Evolutionary conservation across 2,888 invertebrate species (phyloP).

Genomic region (Latheticus oryzae): DNA sequence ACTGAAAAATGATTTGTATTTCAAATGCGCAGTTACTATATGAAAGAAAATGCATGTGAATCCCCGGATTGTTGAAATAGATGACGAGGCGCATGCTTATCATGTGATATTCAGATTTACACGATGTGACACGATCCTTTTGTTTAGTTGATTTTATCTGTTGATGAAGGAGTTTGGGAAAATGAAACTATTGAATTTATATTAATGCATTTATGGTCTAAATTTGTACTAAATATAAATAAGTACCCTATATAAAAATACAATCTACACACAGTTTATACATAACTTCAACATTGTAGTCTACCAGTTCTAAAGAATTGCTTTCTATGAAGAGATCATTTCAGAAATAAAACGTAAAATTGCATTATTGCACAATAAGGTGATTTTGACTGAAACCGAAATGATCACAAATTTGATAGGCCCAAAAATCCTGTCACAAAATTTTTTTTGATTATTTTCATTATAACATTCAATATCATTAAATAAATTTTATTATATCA

Average conservation of each 20-base stretch:
- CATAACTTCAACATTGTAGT: constrained; percentile 40
- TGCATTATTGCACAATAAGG: constrained; percentile 33
- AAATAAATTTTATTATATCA: constrained; percentile 57
- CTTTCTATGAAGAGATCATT: constrained; percentile 29
- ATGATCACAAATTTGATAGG: constrained; percentile 39
- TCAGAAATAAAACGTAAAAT: constrained; percentile 14
- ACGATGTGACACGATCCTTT: no score
- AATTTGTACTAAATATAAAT: constrained; percentile 66
- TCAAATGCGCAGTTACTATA: no score
- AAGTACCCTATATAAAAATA: constrained; percentile 67
- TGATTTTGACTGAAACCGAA: constrained; percentile 11
- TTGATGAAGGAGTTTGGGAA: constrained; percentile 11
- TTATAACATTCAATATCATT: constrained; percentile 40
- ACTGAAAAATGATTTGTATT: no score
- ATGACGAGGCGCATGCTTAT: no score
- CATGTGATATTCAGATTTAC: no score
- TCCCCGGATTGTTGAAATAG: constrained; percentile 14
- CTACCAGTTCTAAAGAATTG: constrained; percentile 36
- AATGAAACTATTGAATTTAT: constrained; percentile 42
- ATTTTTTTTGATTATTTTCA: constrained; percentile 27
- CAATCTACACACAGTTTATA: constrained; percentile 65
- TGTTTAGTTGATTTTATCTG: not conserved
- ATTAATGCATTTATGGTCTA: constrained; percentile 57
- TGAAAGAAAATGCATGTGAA: not conserved
- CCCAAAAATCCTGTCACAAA: constrained; percentile 10